phyloP scores from a whole-genome alignment of 2,888 invertebrate species.

The Leucania comma region DNA sequence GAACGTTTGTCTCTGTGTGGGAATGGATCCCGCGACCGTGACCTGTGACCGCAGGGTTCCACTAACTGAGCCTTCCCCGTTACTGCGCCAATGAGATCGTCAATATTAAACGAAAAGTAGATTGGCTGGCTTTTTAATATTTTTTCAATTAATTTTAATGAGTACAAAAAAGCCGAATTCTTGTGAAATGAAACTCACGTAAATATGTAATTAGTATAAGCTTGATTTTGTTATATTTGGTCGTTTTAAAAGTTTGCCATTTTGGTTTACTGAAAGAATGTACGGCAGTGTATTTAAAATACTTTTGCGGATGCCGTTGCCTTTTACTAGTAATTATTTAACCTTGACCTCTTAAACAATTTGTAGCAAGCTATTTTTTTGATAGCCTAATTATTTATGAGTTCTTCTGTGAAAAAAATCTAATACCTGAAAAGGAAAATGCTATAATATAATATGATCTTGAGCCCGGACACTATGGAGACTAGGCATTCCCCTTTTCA shows the following conservation, averaged over 20 bases:
- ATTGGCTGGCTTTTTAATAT: slow-evolving; percentile 9
- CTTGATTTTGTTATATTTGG: slow-evolving; percentile 1
- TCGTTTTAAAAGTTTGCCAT: neutral
- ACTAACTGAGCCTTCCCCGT: neutral
- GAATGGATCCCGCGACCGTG: slow-evolving; percentile 20
- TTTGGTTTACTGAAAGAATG: slow-evolving; percentile 4
- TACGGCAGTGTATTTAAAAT: slow-evolving; percentile 1
- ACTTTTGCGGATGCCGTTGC: slow-evolving; percentile 16
- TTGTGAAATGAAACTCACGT: neutral
- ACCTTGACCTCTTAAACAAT: slow-evolving; percentile 2
- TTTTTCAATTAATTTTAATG: slow-evolving; percentile 4
- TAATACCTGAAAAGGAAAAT: neutral
- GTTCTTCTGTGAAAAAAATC: neutral
- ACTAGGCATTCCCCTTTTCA: no score
- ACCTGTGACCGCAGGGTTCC: slow-evolving; percentile 18
- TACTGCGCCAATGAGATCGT: slow-evolving; percentile 5
- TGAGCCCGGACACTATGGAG: no score
- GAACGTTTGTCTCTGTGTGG: slow-evolving; percentile 3
- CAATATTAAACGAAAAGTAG: slow-evolving; percentile 40
- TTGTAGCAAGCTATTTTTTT: neutral
- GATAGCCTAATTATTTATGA: neutral
- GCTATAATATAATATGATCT: no score
- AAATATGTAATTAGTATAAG: slow-evolving; percentile 3
- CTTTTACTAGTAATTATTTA: slow-evolving; percentile 12
- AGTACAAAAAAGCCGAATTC: neutral